phyloP scores from a whole-genome alignment of 2,113 vertebrate species.

The Cranoglanis bouderius region DNA sequence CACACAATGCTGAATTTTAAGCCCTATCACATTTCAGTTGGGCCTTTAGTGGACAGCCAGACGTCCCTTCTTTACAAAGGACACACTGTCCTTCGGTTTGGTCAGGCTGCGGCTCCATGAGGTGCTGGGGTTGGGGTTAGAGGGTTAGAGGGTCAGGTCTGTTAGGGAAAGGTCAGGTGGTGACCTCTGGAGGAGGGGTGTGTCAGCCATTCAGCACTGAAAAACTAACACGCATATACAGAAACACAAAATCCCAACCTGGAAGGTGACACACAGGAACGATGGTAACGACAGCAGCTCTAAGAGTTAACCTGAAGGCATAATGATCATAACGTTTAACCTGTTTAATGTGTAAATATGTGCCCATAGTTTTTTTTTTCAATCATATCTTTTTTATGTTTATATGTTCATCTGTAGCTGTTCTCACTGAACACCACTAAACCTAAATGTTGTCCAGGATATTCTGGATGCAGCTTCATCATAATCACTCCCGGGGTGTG shows the following conservation, averaged over 20 bases:
- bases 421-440: neutral
- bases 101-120: conserved; percentile 15
- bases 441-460: neutral
- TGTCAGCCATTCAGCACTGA: neutral
- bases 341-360: too few relatives aligned
- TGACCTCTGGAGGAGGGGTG: conserved; percentile 30
- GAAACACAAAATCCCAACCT: neutral
- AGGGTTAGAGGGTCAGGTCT: conserved; percentile 7
- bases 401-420: neutral
- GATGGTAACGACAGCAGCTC: neutral
- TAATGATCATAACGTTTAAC: neutral
- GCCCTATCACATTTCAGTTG: conserved; percentile 42
- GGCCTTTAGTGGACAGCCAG: conserved; percentile 29
- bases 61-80: conserved; percentile 45
- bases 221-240: neutral
- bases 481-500: neutral
- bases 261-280: neutral
- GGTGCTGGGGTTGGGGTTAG: neutral
- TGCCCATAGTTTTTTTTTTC: neutral
- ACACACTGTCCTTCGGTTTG: conserved; percentile 39
- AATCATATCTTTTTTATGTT: neutral
- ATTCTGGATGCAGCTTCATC: neutral
- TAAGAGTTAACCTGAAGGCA: neutral
- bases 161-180: conserved; percentile 29
- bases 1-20: neutral